These are phyloP conservation scores for Bos taurus DNA, from an alignment of 2,113 vertebrate genomes.

Conservation along the genomic window DNA sequence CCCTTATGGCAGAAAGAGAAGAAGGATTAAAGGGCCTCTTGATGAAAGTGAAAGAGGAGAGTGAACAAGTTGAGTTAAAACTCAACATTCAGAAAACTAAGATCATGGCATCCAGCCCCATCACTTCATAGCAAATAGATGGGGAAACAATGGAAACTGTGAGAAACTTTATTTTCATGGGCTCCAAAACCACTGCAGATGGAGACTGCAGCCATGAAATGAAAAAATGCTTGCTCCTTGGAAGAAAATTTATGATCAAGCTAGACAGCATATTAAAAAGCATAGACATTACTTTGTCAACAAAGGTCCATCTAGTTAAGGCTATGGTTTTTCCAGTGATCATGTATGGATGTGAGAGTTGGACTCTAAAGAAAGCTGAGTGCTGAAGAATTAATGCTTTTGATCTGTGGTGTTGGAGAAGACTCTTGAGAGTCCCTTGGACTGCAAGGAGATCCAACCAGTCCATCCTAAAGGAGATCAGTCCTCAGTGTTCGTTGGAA, in stretches of 20 bases:
- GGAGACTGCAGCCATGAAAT: background rate
- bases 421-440: background rate
- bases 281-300: background rate
- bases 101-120: background rate
- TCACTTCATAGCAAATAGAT: background rate
- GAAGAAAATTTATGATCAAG: background rate
- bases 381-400: rapidly evolving
- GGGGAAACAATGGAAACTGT: background rate
- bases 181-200: background rate
- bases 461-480: background rate
- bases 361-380: background rate
- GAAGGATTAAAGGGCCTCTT: background rate
- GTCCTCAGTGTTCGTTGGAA: background rate
- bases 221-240: background rate
- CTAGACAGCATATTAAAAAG: background rate
- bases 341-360: background rate
- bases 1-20: rapidly evolving
- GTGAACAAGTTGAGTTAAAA: background rate
- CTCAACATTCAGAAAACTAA: background rate
- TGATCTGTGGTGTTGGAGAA: background rate
- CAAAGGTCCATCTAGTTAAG: background rate
- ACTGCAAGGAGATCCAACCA: background rate
- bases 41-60: background rate
- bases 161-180: background rate
- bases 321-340: background rate